Conservation (phyloP, 2,888 invertebrate species). For the Coenonympha arcania region DNA sequence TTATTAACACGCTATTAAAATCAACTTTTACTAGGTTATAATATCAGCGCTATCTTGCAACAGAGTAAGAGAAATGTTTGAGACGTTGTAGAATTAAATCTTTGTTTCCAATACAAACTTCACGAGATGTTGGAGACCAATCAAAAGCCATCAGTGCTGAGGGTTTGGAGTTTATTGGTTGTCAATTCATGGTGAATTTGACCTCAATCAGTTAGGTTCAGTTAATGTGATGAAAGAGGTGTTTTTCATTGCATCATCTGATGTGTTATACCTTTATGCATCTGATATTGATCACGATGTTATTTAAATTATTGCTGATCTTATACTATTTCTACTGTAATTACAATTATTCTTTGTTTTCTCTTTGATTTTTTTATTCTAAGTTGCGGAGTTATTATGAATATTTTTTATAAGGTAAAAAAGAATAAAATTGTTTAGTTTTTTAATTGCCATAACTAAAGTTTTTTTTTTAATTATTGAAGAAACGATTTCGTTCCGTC, state of each 20-base stretch:
- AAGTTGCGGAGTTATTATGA: no score
- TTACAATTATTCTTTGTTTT: not conserved
- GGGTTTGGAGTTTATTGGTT: slow-evolving; percentile 16
- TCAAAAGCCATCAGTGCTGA: slow-evolving; percentile 12
- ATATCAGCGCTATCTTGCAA: not conserved
- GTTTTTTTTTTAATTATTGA: no score
- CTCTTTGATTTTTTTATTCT: no score
- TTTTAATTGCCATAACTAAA: no score
- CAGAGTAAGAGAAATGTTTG: slow-evolving; percentile 6
- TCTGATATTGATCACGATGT: slow-evolving; percentile 7
- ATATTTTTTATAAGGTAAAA: no score
- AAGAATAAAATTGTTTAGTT: no score
- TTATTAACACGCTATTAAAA: not conserved
- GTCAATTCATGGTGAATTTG: slow-evolving; percentile 26
- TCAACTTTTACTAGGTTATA: not conserved
- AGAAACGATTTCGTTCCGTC: no score
- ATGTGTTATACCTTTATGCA: slow-evolving; percentile 18
- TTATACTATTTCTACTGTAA: not conserved
- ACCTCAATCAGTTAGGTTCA: slow-evolving; percentile 35
- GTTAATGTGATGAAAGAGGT: slow-evolving; percentile 49
- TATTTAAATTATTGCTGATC: slow-evolving; percentile 12
- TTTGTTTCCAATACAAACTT: slow-evolving; percentile 6
- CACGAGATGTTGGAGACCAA: no score
- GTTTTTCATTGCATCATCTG: slow-evolving; percentile 60
- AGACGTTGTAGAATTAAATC: slow-evolving; percentile 5